Conservation (phyloP, 2,888 invertebrate genomes). For the Eubasilissa splendida region DNA sequence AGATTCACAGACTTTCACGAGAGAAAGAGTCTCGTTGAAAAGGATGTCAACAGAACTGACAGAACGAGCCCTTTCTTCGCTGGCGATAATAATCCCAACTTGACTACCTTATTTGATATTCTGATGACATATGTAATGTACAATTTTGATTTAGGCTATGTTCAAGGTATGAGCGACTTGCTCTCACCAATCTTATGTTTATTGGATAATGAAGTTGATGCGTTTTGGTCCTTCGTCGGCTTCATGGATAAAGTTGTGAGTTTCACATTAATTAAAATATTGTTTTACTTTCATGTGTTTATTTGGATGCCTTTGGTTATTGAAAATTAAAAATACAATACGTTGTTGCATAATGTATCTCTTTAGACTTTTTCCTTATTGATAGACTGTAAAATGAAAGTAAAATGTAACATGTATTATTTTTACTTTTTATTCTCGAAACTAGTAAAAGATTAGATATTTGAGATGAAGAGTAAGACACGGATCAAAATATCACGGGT, state of each 20-base stretch:
- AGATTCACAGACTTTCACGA: constrained; percentile 92
- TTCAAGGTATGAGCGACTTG: constrained; percentile 98
- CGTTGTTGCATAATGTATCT: too few species aligned
- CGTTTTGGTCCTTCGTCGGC: constrained; percentile 99
- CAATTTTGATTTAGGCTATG: constrained; percentile 97
- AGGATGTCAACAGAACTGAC: constrained; percentile 97
- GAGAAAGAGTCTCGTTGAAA: constrained; percentile 94
- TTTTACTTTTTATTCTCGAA: too few species aligned
- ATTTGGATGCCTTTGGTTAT: too few species aligned
- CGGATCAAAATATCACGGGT: too few species aligned
- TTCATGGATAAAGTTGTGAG: constrained; percentile 96
- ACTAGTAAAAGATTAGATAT: too few species aligned
- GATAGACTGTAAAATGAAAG: too few species aligned
- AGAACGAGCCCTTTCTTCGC: constrained; percentile 91
- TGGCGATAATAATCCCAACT: constrained; percentile 94
- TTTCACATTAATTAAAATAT: constrained; percentile 55
- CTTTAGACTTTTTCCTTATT: too few species aligned
- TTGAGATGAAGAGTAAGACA: too few species aligned
- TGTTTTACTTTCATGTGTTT: too few species aligned
- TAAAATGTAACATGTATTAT: too few species aligned
- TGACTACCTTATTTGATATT: constrained; percentile 89
- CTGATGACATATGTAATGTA: constrained; percentile 99
- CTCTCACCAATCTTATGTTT: constrained; percentile 92
- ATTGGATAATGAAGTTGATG: constrained; percentile 93
- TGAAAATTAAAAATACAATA: too few species aligned